Percentiles rank a stretch among this genome's conserved stretches.
Evolutionary conservation across 2,888 invertebrate genomes (phyloP).

Genomic region (Callosobruchus maculatus): DNA sequence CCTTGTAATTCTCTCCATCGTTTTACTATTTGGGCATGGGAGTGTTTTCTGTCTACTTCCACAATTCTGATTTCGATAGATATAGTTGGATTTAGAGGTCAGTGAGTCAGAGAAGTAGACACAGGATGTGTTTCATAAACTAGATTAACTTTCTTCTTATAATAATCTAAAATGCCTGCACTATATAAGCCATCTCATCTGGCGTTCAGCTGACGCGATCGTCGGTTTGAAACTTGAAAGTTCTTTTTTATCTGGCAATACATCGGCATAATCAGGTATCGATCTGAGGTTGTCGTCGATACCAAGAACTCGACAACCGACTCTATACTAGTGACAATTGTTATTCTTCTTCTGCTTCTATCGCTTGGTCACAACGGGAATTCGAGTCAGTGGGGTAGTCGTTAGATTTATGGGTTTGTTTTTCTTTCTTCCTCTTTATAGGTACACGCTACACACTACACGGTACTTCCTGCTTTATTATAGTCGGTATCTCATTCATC

Average conservation of each 20-base stretch:
- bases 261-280: constrained; percentile 11
- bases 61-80: too few species aligned
- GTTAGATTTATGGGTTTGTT: not conserved
- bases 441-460: too few species aligned
- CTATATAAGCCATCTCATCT: not conserved
- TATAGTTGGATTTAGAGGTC: too few species aligned
- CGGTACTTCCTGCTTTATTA: too few species aligned
- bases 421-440: too few species aligned
- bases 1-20: too few species aligned
- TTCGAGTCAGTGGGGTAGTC: not conserved
- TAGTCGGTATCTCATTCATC: too few species aligned
- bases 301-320: constrained; percentile 15
- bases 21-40: too few species aligned
- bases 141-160: too few species aligned
- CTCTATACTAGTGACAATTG: constrained; percentile 19
- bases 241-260: not conserved
- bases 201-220: not conserved
- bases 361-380: not conserved
- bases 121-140: too few species aligned
- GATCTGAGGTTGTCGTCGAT: constrained; percentile 8
- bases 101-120: too few species aligned
- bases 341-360: constrained; percentile 13
- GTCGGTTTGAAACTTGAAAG: not conserved
- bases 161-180: not conserved
- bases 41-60: too few species aligned